phyloP scores from a whole-genome alignment of 2,888 invertebrate species.

The Octonoba sinensis region DNA sequence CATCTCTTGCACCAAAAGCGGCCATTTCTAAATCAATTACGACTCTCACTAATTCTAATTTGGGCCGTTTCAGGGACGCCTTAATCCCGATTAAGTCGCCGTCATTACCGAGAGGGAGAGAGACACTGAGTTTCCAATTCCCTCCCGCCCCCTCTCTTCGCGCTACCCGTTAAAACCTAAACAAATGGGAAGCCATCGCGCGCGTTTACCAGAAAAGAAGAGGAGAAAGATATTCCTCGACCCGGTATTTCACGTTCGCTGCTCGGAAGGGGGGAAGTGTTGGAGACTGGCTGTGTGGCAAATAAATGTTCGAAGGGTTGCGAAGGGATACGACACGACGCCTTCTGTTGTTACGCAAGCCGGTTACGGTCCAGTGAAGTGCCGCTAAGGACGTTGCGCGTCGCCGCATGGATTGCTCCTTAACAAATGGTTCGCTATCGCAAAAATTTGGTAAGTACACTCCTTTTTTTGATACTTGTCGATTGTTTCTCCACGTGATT shows the following conservation, averaged over 20 bases:
- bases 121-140: not conserved
- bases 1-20: no score
- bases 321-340: conserved; percentile 7
- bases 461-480: not conserved
- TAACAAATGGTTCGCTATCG: conserved; percentile 51
- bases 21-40: conserved; percentile 60
- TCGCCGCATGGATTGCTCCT: conserved; percentile 35
- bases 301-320: conserved; percentile 41
- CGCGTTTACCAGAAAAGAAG: conserved; percentile 3
- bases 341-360: conserved; percentile 1
- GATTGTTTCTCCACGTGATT: not conserved
- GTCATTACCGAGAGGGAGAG: conserved; percentile 23
- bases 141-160: not conserved
- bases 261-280: not conserved
- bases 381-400: conserved; percentile 4
- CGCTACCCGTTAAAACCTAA: conserved; percentile 29
- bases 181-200: conserved; percentile 40
- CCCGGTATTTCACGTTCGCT: conserved; percentile 47
- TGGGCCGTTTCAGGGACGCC: conserved; percentile 45
- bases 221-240: not conserved
- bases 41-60: conserved; percentile 56
- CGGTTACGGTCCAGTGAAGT: conserved; percentile 17
- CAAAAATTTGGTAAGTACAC: conserved; percentile 28
- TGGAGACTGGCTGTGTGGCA: conserved; percentile 15
- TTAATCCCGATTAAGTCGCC: conserved; percentile 57